Evolutionary conservation across 1,140 invertebrate genomes (phyloP), one percentile per base, ranked within the genome.

Genomic region (Macrocentrus cingulum): DNA sequence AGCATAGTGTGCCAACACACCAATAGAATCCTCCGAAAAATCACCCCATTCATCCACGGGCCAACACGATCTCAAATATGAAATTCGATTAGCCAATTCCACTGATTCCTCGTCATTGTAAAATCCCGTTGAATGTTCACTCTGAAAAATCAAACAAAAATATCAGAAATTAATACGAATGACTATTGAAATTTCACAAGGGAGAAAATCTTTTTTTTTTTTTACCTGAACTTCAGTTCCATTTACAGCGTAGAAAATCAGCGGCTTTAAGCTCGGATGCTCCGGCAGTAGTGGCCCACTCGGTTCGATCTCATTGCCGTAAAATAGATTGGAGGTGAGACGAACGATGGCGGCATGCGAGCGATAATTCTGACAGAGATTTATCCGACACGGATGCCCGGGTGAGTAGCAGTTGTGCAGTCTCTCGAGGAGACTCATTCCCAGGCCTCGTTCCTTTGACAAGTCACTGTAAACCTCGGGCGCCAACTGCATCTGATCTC

Each of bases 401-500:
- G 81, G 75, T 0, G 90, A 88, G 70, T 94, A 94, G 34, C 87
- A 81, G 56, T 90, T 88, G 67, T 92, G 91, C 0, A 95, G 79
- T 15, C 92, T 77, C 70, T 95, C 92, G 23, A 95, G 69, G 2
- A 95, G 74, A 13, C 91, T 93, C 1, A 88, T 83, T 50, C 92
- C 90, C 18, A 94, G 81, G 60, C 90, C 88, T 18, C 88, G 82
- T 66, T 92, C 86, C 63, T 85, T 85, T 6, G 89, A 89, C 72
- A 92, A 86, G 18, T 87, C 84, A 6, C 91, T 92, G 72, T 91
- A 92, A 1, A 94, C 82, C 70, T 93, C 91, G 0, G 91, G 91
- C 39, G 83, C 83, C 65, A 94, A 85, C 83, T 94, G 92, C 89
- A 94, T 92, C 67, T 94, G 91, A 80, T 94, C 92, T 52, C 92